Evolutionary conservation across 2,888 invertebrate genomes (phyloP).

Genomic region (Trachelus stipa): DNA sequence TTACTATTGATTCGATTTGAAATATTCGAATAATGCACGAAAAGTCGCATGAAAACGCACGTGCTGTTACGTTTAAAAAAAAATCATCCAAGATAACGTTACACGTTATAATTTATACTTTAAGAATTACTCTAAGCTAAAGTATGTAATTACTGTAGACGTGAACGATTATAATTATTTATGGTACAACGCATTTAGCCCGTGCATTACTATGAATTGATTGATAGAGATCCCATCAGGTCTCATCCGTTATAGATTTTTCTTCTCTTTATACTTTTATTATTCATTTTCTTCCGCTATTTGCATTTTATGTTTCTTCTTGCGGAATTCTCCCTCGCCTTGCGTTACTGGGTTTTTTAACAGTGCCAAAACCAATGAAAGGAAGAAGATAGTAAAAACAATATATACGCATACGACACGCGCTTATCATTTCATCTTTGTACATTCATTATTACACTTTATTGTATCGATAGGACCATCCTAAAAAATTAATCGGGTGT

Average conservation of each 20-base stretch:
- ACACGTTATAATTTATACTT: not conserved
- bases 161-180: not conserved
- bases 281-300: not conserved
- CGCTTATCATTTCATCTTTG: constrained; percentile 37
- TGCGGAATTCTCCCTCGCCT: not conserved
- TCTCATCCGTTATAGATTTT: not conserved
- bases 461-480: not conserved
- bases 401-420: constrained; percentile 33
- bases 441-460: constrained; percentile 33
- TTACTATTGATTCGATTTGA: not conserved
- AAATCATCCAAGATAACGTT: not conserved
- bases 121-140: not conserved
- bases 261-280: not conserved
- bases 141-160: not conserved
- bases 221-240: not conserved
- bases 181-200: not conserved
- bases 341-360: constrained; percentile 45
- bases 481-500: constrained; percentile 6
- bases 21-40: not conserved
- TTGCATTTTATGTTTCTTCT: not conserved
- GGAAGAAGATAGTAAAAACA: constrained; percentile 14
- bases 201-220: not conserved
- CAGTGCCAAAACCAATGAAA: constrained; percentile 48
- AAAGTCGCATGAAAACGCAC: not conserved
- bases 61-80: not conserved